phyloP scores from a whole-genome alignment of 2,888 invertebrate genomes.

The Ophion slaviceki region DNA sequence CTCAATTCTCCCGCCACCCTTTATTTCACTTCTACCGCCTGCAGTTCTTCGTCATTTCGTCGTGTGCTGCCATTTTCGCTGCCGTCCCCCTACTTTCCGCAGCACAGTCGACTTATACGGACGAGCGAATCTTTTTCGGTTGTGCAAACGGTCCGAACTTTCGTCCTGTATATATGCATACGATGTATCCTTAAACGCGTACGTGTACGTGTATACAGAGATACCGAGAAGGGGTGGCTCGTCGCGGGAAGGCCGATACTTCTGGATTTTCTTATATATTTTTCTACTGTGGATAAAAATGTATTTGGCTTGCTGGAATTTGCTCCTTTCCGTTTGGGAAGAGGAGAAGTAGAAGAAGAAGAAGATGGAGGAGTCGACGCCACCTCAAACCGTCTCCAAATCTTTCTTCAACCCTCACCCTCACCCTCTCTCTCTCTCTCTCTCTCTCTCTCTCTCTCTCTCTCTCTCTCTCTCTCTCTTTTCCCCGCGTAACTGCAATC shows the following conservation, averaged over 20 bases:
- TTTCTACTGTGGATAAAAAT: constrained; percentile 71
- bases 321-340: constrained; percentile 61
- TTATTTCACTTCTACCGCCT: constrained; percentile 58
- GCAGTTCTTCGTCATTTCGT: constrained; percentile 64
- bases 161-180: constrained; percentile 8
- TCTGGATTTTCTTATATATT: constrained; percentile 53
- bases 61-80: constrained; percentile 57
- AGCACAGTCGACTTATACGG: constrained; percentile 19
- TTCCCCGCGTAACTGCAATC: too few relatives aligned
- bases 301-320: constrained; percentile 76
- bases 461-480: constrained; percentile 16
- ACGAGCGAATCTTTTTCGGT: constrained; percentile 49
- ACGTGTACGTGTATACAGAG: constrained; percentile 2
- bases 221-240: not conserved
- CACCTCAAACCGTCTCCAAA: constrained; percentile 41
- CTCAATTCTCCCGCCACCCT: constrained; percentile 40
- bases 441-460: constrained; percentile 35
- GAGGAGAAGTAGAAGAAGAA: constrained; percentile 16
- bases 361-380: constrained; percentile 33
- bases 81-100: constrained; percentile 2
- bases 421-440: constrained; percentile 36
- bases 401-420: constrained; percentile 38
- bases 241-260: constrained; percentile 10
- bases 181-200: not conserved
- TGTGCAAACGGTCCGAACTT: constrained; percentile 56